Evolutionary conservation across 1,140 invertebrate species (phyloP).

Genomic region (Luehdorfia chinensis): DNA sequence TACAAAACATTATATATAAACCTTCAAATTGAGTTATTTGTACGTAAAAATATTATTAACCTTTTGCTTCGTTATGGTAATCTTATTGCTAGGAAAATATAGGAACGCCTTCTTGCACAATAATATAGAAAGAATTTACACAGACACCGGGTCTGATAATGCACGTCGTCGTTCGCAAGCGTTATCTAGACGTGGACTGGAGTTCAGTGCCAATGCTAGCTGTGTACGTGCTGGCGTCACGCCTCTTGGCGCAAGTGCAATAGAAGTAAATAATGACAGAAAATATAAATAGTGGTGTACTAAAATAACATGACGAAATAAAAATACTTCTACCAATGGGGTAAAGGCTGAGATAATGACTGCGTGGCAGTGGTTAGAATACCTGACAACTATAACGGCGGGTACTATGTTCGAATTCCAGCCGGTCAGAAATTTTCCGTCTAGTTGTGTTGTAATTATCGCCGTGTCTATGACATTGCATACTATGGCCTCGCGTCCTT

Average conservation of each 20-base stretch:
- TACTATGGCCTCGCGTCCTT: no score
- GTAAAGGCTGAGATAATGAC: no score
- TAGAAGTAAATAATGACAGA: conserved; percentile 54
- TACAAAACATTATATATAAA: conserved; percentile 16
- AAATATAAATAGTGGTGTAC: conserved; percentile 45
- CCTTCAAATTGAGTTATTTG: conserved; percentile 9
- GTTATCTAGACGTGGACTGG: conserved; percentile 68
- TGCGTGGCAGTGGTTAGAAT: no score
- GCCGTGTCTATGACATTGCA: no score
- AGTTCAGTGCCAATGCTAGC: conserved; percentile 71
- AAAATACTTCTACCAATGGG: conserved; percentile 21
- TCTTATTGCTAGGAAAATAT: conserved; percentile 10
- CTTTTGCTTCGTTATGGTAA: conserved; percentile 22
- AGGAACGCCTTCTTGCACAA: conserved; percentile 2
- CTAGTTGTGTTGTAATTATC: no score
- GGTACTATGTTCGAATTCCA: no score
- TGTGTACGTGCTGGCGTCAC: conserved; percentile 59
- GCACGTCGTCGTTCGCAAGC: conserved; percentile 48
- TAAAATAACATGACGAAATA: conserved; percentile 36
- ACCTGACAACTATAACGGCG: no score
- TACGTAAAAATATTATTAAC: conserved; percentile 27
- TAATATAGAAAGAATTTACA: conserved; percentile 6
- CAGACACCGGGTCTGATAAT: conserved; percentile 25
- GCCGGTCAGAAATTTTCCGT: no score
- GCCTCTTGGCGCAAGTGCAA: conserved; percentile 65